A percentile compares a stretch with the other conserved stretches of the same genome.
Conservation (phyloP, 2,797 vertebrate species). For the Danio aesculapii region DNA sequence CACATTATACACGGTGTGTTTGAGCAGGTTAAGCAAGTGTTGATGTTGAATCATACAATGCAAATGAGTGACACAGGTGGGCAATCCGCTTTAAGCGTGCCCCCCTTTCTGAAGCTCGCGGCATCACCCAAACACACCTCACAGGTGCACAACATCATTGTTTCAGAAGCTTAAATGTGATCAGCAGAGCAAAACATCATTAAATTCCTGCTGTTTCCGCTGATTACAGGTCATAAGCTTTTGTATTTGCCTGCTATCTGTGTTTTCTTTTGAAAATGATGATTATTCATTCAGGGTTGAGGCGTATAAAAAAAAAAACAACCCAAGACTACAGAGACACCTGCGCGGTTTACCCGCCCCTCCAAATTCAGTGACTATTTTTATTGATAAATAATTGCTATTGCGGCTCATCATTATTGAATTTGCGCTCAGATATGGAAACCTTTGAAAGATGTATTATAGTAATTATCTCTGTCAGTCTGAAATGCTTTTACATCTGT, state of each 20-base stretch:
- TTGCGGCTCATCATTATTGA: conserved; percentile 92
- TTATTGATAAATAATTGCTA: conserved; percentile 98
- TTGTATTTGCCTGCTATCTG: conserved; percentile 86
- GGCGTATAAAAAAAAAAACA: conserved; percentile 82
- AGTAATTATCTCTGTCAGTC: conserved; percentile 78
- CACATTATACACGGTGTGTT: not conserved
- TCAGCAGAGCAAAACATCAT: conserved; percentile 83
- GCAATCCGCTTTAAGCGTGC: conserved; percentile 17
- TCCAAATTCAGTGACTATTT: conserved; percentile 92
- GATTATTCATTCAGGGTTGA: conserved; percentile 83
- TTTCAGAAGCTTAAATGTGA: conserved; percentile 81
- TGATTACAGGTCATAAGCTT: conserved; percentile 89
- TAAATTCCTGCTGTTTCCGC: conserved; percentile 79
- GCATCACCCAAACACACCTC: conserved; percentile 51
- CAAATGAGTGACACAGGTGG: conserved; percentile 46
- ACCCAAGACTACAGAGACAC: conserved; percentile 90
- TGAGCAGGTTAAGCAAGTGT: conserved; percentile 24
- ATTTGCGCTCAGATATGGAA: conserved; percentile 93
- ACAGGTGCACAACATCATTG: conserved; percentile 72
- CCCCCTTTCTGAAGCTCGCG: conserved; percentile 48
- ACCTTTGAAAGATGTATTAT: conserved; percentile 90
- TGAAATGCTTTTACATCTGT: conserved; percentile 78
- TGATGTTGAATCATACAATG: conserved; percentile 33
- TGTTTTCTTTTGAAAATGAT: conserved; percentile 87
- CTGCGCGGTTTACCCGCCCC: conserved; percentile 90